Evolutionary conservation across 1,140 invertebrate genomes (phyloP), one percentile per base, ranked within the genome.

Genomic region (Manduca sexta): DNA sequence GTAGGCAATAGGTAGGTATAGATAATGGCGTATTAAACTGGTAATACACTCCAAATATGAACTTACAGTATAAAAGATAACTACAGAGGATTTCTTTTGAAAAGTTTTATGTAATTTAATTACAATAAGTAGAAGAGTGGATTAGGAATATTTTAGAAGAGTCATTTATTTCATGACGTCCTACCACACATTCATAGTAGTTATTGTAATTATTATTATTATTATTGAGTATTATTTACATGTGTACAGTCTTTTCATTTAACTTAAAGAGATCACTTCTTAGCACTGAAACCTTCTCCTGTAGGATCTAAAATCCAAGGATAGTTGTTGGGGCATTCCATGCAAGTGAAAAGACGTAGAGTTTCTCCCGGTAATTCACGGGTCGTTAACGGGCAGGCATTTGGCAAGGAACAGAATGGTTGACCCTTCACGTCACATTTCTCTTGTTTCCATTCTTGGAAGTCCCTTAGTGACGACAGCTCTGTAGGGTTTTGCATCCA

Each of bases 401-500:
- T 97, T 44, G 95, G 95, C 47, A 97, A 76, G 1, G 95, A 97
- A 74, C 96, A 98, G 89, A 93, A 95, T 35, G 95, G 94, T 79
- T 96, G 94, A 35, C 95, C 95, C 81, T 97, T 97, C 37, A 97
- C 93, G 69, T 97, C 95, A 82, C 96, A 98, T 78, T 96, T 96
- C 64, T 97, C 95, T 60, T 85, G 76, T 83, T 97, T 97, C 96
- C 96, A 97, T 73, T 96, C 94, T 69, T 93, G 91, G 90, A 97
- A 97, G 69, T 97, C 96, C 64, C 94, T 89, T 31, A 98, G 89
- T 11, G 91, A 91, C 8, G 93, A 92, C 38, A 97, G 66, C 78
- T 97, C 95, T 2, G 95, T 97, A 31, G 97, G 97, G 56, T 94
- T 95, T 86, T 97, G 96, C 95, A 98, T 98, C 97, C 97, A 98